Evolutionary conservation across 1,140 invertebrate genomes (phyloP).

Genomic region (Aphidius gifuensis): DNA sequence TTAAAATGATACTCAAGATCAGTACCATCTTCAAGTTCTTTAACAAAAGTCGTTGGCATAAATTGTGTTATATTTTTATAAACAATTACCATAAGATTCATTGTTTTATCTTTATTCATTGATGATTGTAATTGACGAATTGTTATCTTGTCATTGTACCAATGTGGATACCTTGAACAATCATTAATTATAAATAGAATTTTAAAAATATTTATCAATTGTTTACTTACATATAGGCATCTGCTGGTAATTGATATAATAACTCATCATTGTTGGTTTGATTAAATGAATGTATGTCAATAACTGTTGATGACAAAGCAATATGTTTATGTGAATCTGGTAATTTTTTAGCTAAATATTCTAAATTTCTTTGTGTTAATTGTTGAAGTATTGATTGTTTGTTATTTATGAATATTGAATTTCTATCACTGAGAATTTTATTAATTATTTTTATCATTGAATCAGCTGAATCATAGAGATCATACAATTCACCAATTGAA

Average conservation of each 20-base stretch:
- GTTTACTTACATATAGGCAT: conserved; percentile 43
- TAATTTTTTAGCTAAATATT: conserved; percentile 37
- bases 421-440: conserved; percentile 49
- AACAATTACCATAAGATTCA: conserved; percentile 50
- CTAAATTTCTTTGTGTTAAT: conserved; percentile 38
- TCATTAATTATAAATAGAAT: conserved; percentile 10
- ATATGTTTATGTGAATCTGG: conserved; percentile 32
- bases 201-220: background rate
- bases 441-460: conserved; percentile 54
- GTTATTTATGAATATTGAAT: conserved; percentile 55
- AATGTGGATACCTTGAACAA: conserved; percentile 48
- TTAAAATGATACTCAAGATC: conserved; percentile 66
- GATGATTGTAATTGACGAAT: conserved; percentile 42
- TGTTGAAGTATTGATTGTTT: conserved; percentile 44
- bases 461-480: conserved; percentile 47
- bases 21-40: conserved; percentile 58
- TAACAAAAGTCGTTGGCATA: conserved; percentile 53
- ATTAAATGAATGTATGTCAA: conserved; percentile 41
- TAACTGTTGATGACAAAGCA: conserved; percentile 35
- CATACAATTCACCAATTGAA: conserved; percentile 38
- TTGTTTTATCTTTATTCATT: conserved; percentile 34
- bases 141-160: conserved; percentile 51
- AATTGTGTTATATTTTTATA: conserved; percentile 58
- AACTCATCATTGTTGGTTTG: conserved; percentile 33
- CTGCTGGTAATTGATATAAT: conserved; percentile 41